Base-by-base conservation (phyloP, 2,888 invertebrate species). In the Nomada fucata region DNA sequence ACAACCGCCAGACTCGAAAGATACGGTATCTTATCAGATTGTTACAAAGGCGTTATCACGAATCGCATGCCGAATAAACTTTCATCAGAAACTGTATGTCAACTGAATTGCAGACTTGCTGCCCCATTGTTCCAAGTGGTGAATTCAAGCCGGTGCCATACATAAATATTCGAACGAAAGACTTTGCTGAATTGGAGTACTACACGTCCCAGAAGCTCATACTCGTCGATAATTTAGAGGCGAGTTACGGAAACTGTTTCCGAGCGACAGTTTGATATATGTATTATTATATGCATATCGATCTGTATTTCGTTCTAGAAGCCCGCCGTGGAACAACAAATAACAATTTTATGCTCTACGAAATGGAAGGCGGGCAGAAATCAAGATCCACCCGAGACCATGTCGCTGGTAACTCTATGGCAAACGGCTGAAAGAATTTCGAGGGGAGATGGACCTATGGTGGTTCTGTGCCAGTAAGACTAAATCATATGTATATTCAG, bases 401-500 rank as follows among this genome's bases (percentile, higher is more conserved):
- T 88, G 68, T 86, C 91, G 18, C 90, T 94, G 75, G 88, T 94
- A 15, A 83, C 90, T 2, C 88, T 94, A 42, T 93, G 93, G 92
- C 92, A 93, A 81, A 91, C 92, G 70, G 85, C 92, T 26, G 92
- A 94, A 55, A 88, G 87, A 42, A 86, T 93, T 3, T 88, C 92
- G 2, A 91, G 92, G 77, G 86, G 91, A 44, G 91, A 92, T 1
- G 88, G 90, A 36, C 92, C 92, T 1, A 90, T 93, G 7, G 86
- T 94, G 7, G 91, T 94, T 5, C 91, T 94, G 20, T 94, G 94
- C 93, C 93, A 93, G 94, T 94, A 91, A 92, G 92, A 89, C 64
- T 18, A 2, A 18, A 2, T 61, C 11, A 15, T 53, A 50, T 3
- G 15, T 47, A 47, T 50, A 7, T 55, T 15, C 10, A 50, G 11